These are phyloP conservation scores for Acholoe squamosa DNA, from an alignment of 2,888 invertebrate genomes.

Conservation along the genomic window DNA sequence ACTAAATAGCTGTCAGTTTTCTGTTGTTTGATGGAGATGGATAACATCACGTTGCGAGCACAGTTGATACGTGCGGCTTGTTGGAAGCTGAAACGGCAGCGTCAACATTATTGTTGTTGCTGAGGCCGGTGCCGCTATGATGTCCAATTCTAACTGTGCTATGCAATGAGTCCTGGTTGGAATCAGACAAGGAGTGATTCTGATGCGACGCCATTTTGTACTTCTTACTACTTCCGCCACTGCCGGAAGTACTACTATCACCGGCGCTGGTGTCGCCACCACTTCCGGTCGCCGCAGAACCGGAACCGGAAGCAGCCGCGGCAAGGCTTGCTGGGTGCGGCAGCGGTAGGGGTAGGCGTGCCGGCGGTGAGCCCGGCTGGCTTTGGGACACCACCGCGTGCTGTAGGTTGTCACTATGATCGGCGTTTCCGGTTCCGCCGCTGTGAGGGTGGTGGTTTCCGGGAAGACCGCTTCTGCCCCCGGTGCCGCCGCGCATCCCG, in stretches of 20 bases:
- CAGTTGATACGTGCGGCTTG: neutral
- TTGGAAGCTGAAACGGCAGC: conserved; percentile 4
- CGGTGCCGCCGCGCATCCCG: neutral
- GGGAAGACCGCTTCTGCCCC: neutral
- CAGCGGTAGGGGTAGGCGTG: neutral
- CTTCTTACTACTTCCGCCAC: neutral
- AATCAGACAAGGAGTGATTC: conserved; percentile 45
- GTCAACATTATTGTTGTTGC: conserved; percentile 33
- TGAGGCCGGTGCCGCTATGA: neutral
- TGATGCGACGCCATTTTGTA: conserved; percentile 27
- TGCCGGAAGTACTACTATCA: neutral
- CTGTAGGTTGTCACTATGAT: conserved; percentile 27
- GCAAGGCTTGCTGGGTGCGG: neutral
- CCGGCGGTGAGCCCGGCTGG: conserved; percentile 32
- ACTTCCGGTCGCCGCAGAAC: neutral
- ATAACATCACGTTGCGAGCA: conserved; percentile 55
- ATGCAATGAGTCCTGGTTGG: conserved; percentile 60
- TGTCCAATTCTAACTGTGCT: conserved; percentile 14
- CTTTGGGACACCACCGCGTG: conserved; percentile 61
- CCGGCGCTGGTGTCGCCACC: neutral
- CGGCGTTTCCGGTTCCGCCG: conserved; percentile 17
- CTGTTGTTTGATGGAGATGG: neutral
- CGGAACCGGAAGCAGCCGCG: neutral
- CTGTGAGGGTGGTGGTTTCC: neutral
- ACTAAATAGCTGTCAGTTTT: neutral